Evolutionary conservation across 2,888 invertebrate genomes (phyloP).

Genomic region (Monochamus alternatus): DNA sequence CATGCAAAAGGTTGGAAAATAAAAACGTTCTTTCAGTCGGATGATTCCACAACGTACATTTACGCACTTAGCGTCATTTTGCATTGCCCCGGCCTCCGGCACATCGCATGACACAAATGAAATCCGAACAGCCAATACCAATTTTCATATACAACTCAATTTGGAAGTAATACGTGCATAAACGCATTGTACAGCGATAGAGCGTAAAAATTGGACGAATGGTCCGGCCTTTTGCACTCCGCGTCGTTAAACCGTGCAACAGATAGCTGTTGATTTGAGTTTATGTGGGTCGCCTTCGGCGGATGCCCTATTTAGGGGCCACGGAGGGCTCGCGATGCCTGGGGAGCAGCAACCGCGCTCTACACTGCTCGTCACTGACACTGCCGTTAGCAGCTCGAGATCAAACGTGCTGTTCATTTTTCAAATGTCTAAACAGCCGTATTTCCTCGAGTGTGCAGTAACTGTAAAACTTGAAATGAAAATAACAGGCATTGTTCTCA

Average conservation of each 20-base stretch:
- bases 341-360: not conserved
- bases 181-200: conserved; percentile 8
- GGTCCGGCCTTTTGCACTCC: not conserved
- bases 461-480: too few relatives aligned
- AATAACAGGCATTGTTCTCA: too few relatives aligned
- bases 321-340: not conserved
- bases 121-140: conserved; percentile 33
- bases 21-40: not conserved
- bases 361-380: not conserved
- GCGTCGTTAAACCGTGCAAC: conserved; percentile 17
- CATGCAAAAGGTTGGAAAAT: not conserved
- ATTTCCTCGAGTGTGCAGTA: too few relatives aligned
- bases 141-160: conserved; percentile 36
- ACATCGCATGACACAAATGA: conserved; percentile 24
- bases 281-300: conserved; percentile 18
- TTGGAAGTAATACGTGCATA: conserved; percentile 31
- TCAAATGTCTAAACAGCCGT: too few relatives aligned
- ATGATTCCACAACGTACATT: not conserved
- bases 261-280: conserved; percentile 37
- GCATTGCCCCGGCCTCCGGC: not conserved
- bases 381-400: not conserved
- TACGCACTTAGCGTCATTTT: not conserved
- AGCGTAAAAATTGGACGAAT: conserved; percentile 23
- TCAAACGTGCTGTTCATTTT: too few relatives aligned
- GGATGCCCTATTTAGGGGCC: conserved; percentile 13